phyloP scores from a whole-genome alignment of 2,888 invertebrate species.

The Pilophorus perplexus region DNA sequence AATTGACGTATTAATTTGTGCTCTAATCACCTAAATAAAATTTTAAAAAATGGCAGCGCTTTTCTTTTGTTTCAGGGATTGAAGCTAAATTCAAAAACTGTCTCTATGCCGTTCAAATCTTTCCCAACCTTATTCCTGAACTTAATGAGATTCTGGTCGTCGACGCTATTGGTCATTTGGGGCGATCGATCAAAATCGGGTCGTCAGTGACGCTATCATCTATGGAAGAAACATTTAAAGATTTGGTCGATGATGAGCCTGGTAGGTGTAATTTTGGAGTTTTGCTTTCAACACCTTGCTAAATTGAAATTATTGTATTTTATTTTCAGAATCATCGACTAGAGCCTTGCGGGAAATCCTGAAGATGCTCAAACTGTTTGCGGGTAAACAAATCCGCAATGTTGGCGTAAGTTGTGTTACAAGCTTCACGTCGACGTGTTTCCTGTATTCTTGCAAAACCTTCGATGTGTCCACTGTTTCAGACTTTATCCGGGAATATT shows the following conservation, averaged over 20 bases:
- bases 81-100: conserved; percentile 86
- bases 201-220: conserved; percentile 76
- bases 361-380: conserved; percentile 91
- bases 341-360: conserved; percentile 66
- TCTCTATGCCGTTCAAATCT: conserved; percentile 74
- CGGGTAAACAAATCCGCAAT: conserved; percentile 91
- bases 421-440: too few species aligned
- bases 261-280: conserved; percentile 51
- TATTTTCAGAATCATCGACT: conserved; percentile 55
- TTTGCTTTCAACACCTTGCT: background rate
- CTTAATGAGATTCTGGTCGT: conserved; percentile 60
- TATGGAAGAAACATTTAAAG: conserved; percentile 64
- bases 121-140: conserved; percentile 68
- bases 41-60: too few species aligned
- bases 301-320: background rate
- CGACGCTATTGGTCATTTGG: conserved; percentile 52
- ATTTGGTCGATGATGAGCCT: conserved; percentile 51
- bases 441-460: background rate
- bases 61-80: conserved; percentile 59
- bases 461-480: conserved; percentile 14
- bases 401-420: conserved; percentile 63
- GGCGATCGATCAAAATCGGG: conserved; percentile 67
- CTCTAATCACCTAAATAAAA: too few species aligned
- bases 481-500: conserved; percentile 87
- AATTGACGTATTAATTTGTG: too few species aligned